Percentiles rank a stretch among this genome's conserved stretches.
Conservation (phyloP, 2,888 invertebrate genomes). For the Cheilosia scutellata region DNA sequence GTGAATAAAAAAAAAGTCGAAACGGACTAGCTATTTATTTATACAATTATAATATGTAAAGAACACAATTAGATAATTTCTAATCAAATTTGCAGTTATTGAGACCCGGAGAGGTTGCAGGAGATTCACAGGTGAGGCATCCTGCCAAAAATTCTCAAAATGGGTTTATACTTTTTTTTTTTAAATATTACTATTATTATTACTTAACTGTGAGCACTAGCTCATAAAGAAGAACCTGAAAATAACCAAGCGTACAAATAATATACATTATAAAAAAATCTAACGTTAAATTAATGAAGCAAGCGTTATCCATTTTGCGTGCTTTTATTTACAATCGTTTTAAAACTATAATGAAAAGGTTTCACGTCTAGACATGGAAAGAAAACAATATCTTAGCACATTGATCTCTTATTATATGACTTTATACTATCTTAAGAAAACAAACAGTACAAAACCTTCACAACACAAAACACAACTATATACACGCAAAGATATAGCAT, state of each 20-base stretch:
- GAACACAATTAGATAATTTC: constrained; percentile 77
- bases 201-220: constrained; percentile 42
- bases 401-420: not conserved
- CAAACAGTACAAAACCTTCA: constrained; percentile 2
- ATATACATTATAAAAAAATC: constrained; percentile 22
- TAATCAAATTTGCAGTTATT: constrained; percentile 84
- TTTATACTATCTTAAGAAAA: too few relatives aligned
- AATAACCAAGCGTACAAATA: constrained; percentile 49
- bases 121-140: constrained; percentile 87
- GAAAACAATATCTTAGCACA: constrained; percentile 22
- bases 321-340: constrained; percentile 41
- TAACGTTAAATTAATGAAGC: constrained; percentile 62
- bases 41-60: constrained; percentile 34
- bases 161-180: constrained; percentile 37
- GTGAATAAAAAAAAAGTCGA: constrained; percentile 37
- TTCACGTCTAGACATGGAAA: constrained; percentile 60
- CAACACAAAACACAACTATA: constrained; percentile 1
- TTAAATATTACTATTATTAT: constrained; percentile 19
- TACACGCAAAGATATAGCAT: not conserved
- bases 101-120: constrained; percentile 91
- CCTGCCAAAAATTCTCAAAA: constrained; percentile 55
- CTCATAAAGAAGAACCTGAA: constrained; percentile 41
- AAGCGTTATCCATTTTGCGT: constrained; percentile 39
- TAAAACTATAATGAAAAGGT: constrained; percentile 22
- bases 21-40: constrained; percentile 26